These are phyloP conservation scores for Cybosia mesomella DNA, from an alignment of 2,888 invertebrate genomes.

Conservation along the genomic window DNA sequence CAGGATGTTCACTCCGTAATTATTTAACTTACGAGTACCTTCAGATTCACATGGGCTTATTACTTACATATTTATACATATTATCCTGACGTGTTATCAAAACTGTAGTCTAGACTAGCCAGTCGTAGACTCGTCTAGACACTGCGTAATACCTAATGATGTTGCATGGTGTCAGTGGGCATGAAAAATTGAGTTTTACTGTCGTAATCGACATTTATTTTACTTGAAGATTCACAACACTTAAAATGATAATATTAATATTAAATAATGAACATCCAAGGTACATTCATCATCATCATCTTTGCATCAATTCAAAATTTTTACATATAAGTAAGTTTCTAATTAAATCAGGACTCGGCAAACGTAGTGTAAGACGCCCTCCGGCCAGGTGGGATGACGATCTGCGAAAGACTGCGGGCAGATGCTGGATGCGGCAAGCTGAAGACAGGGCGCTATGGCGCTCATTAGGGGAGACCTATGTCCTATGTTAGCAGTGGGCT, in stretches of 20 bases:
- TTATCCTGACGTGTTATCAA: slow-evolving; percentile 34
- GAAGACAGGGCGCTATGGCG: no score
- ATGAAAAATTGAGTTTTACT: slow-evolving; percentile 22
- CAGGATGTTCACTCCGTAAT: slow-evolving; percentile 39
- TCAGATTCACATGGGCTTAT: slow-evolving; percentile 33
- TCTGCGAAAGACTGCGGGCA: no score
- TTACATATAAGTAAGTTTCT: no score
- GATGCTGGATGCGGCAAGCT: no score
- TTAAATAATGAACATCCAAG: no score
- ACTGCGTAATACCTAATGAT: slow-evolving; percentile 43
- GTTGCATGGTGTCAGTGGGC: slow-evolving; percentile 37
- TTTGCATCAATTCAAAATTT: no score
- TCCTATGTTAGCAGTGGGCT: no score
- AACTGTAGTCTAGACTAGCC: slow-evolving; percentile 44
- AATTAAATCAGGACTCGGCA: no score
- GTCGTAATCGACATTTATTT: slow-evolving; percentile 8
- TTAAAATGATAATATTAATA: not conserved
- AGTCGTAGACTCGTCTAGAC: slow-evolving; percentile 50
- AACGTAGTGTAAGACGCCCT: no score
- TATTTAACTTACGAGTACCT: slow-evolving; percentile 44
- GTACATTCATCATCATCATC: no score
- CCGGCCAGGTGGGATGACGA: no score
- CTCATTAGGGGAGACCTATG: no score
- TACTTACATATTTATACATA: slow-evolving; percentile 22
- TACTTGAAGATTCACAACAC: not conserved